Evolutionary conservation across 2,113 vertebrate genomes (phyloP), one percentile per base, ranked within the genome.

Genomic region (Sitta europaea): DNA sequence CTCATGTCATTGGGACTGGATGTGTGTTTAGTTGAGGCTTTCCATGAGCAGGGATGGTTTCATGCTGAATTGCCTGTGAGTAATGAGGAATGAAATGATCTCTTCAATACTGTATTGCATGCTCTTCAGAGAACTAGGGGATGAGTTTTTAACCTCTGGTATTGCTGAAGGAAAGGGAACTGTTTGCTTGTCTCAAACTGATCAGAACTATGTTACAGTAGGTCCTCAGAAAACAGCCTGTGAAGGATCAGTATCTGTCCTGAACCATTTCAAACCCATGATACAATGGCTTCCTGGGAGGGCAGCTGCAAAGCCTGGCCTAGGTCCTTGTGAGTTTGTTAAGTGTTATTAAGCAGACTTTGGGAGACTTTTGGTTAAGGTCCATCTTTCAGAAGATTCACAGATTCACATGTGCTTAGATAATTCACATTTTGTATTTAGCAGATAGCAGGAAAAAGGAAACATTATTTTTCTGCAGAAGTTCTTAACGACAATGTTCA

Each of bases 401-500:
- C 0, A 74, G 68, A 42, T 84, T 80, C 8, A 19, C 0, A 0
- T 33, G 35, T 78, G 15, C 61, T 87, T 85, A 40, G 22, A 15
- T 78, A 59, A 81, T 51, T 84, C 51, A 43, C 1, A 5, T 51
- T 80, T 71, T 68, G 11, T 72, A 14, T 68, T 65, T 86, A 65
- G 29, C 33, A 79, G 54, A 57, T 28, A 53, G 14, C 10, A 70
- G 53, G 38, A 33, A 61, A 72, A 83, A 78, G 4, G 33, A 81
- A 14, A 10, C 9, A 6, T 71, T 72, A 18, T 79, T 90, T 79
- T 94, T 79, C 50, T 76, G 22, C 23, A 24, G 33, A 33, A 66
- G 12, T 48, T 50, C 13, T 36, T 36, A n/a, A 51, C 11, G 42
- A 18, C 0, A 0, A 8, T n/a, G 6, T 86, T 92, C 18, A 54